phyloP scores from a whole-genome alignment of 2,888 invertebrate species.

The Cryptophagus acutangulus region DNA sequence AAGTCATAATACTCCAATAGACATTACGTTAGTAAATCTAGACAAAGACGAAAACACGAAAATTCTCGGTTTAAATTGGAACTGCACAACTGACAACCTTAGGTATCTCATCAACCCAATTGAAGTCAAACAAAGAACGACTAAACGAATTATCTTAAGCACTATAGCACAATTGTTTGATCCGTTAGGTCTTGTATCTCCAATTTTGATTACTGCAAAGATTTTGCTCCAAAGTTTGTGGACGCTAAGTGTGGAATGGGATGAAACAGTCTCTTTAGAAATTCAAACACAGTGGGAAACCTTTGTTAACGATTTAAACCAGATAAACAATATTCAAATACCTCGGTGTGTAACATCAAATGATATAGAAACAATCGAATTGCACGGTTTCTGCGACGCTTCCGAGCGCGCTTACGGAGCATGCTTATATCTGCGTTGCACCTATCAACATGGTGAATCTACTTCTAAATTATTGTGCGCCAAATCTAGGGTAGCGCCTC shows the following conservation, averaged over 20 bases:
- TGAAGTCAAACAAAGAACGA: too few species aligned
- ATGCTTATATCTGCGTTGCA: slow-evolving; percentile 16
- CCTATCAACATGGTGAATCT: slow-evolving; percentile 8
- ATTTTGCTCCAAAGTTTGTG: slow-evolving; percentile 18
- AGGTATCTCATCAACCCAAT: too few species aligned
- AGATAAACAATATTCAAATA: slow-evolving; percentile 1
- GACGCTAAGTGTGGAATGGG: slow-evolving; percentile 14
- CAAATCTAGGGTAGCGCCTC: slow-evolving; percentile 32
- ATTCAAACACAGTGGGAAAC: not conserved
- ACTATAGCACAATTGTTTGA: too few species aligned
- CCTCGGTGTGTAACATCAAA: slow-evolving; percentile 6
- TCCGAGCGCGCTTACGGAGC: slow-evolving; percentile 20
- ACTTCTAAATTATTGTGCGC: slow-evolving; percentile 23
- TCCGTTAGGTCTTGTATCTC: slow-evolving; percentile 18
- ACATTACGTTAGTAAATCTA: too few species aligned
- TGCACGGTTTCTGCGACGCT: slow-evolving; percentile 26
- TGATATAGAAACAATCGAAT: slow-evolving; percentile 5
- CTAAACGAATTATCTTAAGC: too few species aligned
- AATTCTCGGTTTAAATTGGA: too few species aligned
- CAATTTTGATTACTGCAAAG: slow-evolving; percentile 14
- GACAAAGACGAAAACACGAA: too few species aligned
- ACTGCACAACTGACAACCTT: too few species aligned
- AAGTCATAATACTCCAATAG: too few species aligned
- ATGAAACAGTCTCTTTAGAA: slow-evolving; percentile 6
- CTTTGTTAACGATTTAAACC: not conserved